Base-by-base conservation (phyloP, 1,140 invertebrate species). In the Orius insidiosus region DNA sequence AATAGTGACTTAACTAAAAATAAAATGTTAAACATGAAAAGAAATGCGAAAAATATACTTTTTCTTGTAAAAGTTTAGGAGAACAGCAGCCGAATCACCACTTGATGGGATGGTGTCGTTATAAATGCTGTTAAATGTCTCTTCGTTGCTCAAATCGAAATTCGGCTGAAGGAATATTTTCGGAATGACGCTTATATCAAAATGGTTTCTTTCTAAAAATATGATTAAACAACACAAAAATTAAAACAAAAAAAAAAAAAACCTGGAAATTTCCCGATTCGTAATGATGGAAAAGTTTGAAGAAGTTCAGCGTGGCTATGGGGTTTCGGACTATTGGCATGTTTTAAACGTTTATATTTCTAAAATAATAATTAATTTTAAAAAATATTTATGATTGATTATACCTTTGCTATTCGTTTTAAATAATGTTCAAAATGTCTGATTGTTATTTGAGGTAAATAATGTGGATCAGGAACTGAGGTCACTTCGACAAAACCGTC, bases 351-450 rank as follows among this genome's bases (percentile, higher is more conserved):
- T 54, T 67, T 68, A 19, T 63, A 58, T 52, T 68, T 69, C 55
- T 1, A 60, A 63, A 53, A 54, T 51, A 5, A 53, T 51, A 46
- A 46, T 47, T 14, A 19, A 38, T 5, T 46, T 18, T 24, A 35
- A 32, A 55, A 39, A 10, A 38, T n/a, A 19, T 3, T 14, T 40
- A 30, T 9, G 31, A 6, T 45, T 44, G 24, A 46, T 41, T 51
- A 36, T 44, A 56, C 54, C 41, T 63, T 64, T n/a, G 71, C 69
- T 53, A 83, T 75, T 65, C 76, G 83, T 59, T 80, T 78, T 53
- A 93, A 64, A 64, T 97, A 98, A 33, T 70, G 67, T 52, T 89
- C 80, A 67, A 98, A 94, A 63, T 94, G 83, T 36, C 75, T 70
- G 55, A 75, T 72, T 2, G 72, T 78, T 18, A 96, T 78, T 56